These are phyloP conservation scores for Dynastes grantii DNA, from an alignment of 2,888 invertebrate species.

Conservation along the genomic window DNA sequence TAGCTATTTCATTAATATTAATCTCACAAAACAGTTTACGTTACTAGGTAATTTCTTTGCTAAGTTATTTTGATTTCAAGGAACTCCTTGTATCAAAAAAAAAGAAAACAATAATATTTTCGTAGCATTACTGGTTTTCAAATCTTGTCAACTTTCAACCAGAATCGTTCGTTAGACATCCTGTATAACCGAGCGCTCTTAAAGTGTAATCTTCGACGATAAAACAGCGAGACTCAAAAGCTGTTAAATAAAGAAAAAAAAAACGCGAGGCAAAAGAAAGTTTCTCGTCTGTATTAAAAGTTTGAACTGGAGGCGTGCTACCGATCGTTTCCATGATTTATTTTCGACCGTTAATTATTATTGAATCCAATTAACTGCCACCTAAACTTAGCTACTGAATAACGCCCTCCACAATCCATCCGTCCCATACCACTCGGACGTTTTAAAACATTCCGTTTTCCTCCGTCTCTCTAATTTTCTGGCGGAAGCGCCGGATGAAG, in stretches of 20 bases:
- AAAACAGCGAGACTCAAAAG: not conserved
- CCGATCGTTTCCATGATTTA: constrained; percentile 68
- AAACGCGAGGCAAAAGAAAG: not conserved
- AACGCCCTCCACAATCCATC: constrained; percentile 52
- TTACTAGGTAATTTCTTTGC: too few relatives aligned
- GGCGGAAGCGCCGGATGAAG: constrained; percentile 29
- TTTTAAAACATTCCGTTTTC: constrained; percentile 33
- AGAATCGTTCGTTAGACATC: too few relatives aligned
- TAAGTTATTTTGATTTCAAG: too few relatives aligned
- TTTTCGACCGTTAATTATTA: constrained; percentile 68
- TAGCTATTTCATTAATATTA: too few relatives aligned
- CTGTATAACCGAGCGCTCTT: too few relatives aligned
- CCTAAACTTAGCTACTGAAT: constrained; percentile 64
- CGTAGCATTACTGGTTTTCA: too few relatives aligned
- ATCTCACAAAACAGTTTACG: too few relatives aligned
- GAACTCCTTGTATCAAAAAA: too few relatives aligned
- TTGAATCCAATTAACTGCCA: constrained; percentile 68
- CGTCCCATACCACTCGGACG: constrained; percentile 38
- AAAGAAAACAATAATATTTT: too few relatives aligned
- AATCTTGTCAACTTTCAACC: too few relatives aligned
- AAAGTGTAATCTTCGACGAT: too few relatives aligned
- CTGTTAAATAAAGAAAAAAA: constrained; percentile 6
- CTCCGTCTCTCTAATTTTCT: constrained; percentile 7
- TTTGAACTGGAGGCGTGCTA: constrained; percentile 34
- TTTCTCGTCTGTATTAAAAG: constrained; percentile 33